phyloP scores from a whole-genome alignment of 1,140 invertebrate genomes.

The Atta cephalotes region DNA sequence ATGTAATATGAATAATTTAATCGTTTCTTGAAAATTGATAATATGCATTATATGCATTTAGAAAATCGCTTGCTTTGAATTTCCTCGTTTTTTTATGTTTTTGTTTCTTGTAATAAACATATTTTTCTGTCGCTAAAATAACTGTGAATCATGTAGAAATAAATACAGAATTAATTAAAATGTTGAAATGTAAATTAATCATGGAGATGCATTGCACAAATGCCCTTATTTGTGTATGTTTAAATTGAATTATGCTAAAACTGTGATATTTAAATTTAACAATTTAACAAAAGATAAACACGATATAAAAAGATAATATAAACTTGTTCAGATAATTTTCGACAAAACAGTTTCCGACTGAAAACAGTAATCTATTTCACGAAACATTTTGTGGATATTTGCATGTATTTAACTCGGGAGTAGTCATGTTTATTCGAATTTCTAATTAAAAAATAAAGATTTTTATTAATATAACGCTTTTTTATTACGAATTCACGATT shows the following conservation, averaged over 20 bases:
- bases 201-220: neutral
- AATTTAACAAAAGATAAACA: no score
- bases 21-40: neutral
- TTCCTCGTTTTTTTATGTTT: neutral
- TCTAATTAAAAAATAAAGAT: no score
- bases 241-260: neutral
- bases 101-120: neutral
- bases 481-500: no score
- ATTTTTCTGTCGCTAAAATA: slow-evolving; percentile 24
- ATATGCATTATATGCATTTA: neutral
- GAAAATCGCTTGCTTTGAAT: neutral
- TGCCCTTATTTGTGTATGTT: neutral
- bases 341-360: neutral
- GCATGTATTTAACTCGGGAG: neutral
- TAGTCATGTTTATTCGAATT: no score
- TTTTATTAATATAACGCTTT: no score
- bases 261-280: neutral
- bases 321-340: neutral
- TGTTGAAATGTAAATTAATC: neutral
- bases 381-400: neutral
- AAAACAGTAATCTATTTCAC: slow-evolving; percentile 1
- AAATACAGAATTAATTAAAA: neutral
- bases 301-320: neutral
- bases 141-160: neutral
- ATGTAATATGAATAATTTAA: slow-evolving; percentile 6